Base-by-base conservation (phyloP, 2,797 vertebrate genomes). In the Microctenopoma steveboyesi region DNA sequence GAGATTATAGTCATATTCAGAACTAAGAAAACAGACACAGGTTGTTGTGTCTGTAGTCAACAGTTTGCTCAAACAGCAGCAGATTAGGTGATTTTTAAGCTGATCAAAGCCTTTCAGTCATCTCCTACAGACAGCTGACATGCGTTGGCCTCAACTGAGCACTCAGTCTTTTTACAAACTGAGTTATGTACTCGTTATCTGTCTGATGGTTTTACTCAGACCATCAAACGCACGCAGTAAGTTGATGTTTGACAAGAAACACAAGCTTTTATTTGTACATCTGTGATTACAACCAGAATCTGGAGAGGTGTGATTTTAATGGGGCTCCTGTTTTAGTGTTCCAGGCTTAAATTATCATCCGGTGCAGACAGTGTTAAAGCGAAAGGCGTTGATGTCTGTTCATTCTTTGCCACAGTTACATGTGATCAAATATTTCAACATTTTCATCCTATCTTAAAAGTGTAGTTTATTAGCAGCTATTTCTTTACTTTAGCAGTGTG, bases 281-380 rank as follows among this genome's bases (percentile, higher is more conserved):
- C 33, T 22, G 54, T 66, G 48, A 79, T 59, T 58, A 64, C 40
- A 51, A 56, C 49, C 52, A 22, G 57, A 48, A 68, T 39, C 42
- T 40, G 27, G 18, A 69, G 42, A 68, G 33, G 40, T 71, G 48
- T 51, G 46, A 73, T 55, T 42, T 66, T 78, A 68, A 78, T 45
- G 55, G 27, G 12, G 37, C 45, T 64, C 54, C 52, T 68, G 35
- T 55, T 76, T 57, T 40, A 52, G 18, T 53, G 37, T 71, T 73
- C 37, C 25, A 57, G 46, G 33, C 57, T 45, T 27, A 37, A 50
- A 37, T 72, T 55, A 62, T 54, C 27, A 64, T 49, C 58, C 22
- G 52, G 10, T 53, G 37, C n/a, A 16, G 37, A 51, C 28, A 51
- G 51, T 63, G 39, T 64, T 25, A 16, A 27, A 59, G 18, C 54